Conservation (phyloP, 92 coral and sea anemone genomes). For the Zoanthus solanderi region DNA sequence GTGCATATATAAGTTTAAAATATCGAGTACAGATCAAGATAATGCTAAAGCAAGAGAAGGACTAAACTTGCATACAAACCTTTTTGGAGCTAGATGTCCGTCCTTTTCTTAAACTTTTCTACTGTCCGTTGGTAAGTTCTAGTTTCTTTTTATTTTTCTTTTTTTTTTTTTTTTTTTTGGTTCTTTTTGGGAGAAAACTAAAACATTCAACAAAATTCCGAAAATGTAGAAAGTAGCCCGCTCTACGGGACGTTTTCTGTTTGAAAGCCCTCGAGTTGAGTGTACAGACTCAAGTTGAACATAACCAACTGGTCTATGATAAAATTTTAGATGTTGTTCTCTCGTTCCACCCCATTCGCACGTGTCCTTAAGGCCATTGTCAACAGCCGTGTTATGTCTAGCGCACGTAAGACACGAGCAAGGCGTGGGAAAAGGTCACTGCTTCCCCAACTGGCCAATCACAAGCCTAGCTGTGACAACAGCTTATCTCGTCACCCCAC, state of each 20-base stretch:
- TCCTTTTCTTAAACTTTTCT: neutral
- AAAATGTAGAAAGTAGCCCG: neutral
- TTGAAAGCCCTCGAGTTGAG: constrained; percentile 16
- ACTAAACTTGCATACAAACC: neutral
- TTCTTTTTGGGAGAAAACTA: neutral
- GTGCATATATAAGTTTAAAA: too few relatives aligned
- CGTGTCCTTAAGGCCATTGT: constrained; percentile 11
- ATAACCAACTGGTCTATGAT: neutral
- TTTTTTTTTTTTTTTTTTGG: neutral
- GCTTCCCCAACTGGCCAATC: constrained; percentile 27
- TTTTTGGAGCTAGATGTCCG: constrained; percentile 5
- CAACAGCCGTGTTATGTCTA: constrained; percentile 40
- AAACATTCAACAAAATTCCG: neutral
- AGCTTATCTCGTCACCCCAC: constrained; percentile 40
- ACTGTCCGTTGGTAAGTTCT: neutral
- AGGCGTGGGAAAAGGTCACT: constrained; percentile 53
- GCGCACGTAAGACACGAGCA: constrained; percentile 47
- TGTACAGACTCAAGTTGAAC: neutral
- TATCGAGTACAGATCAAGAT: too few relatives aligned
- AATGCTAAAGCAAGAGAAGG: neutral
- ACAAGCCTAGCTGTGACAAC: constrained; percentile 15
- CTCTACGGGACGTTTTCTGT: neutral
- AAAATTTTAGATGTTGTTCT: neutral
- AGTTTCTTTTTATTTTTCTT: neutral
- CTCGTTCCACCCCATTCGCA: constrained; percentile 9